phyloP scores from a whole-genome alignment of 2,888 invertebrate species.

The Diarsia mendica region DNA sequence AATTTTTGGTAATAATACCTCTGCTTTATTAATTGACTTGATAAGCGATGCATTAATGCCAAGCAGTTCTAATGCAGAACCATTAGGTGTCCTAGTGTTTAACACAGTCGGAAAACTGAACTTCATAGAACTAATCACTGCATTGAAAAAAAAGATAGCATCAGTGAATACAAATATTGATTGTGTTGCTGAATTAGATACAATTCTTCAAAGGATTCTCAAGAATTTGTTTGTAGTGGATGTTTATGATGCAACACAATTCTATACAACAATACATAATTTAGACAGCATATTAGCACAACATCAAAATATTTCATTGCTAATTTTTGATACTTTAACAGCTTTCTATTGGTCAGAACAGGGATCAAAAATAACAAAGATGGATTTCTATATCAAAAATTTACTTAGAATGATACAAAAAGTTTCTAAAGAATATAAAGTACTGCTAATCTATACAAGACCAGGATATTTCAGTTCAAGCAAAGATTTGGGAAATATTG shows the following conservation, averaged over 20 bases:
- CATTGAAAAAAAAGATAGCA: conserved; percentile 64
- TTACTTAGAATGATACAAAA: conserved; percentile 82
- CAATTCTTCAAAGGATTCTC: conserved; percentile 67
- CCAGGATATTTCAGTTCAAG: conserved; percentile 87
- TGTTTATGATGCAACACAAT: conserved; percentile 83
- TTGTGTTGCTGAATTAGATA: conserved; percentile 17
- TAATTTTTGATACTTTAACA: conserved; percentile 85
- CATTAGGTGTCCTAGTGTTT: conserved; percentile 80
- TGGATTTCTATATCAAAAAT: conserved; percentile 88
- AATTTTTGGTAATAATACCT: conserved; percentile 74
- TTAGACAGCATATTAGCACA: conserved; percentile 82
- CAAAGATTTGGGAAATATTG: conserved; percentile 76
- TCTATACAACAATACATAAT: conserved; percentile 83
- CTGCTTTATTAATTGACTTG: conserved; percentile 78
- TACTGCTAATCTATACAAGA: conserved; percentile 88
- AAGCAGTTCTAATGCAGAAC: conserved; percentile 70
- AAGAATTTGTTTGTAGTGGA: conserved; percentile 78
- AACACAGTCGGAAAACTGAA: conserved; percentile 85
- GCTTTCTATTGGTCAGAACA: conserved; percentile 90
- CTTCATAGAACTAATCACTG: conserved; percentile 69
- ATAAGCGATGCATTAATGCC: conserved; percentile 80
- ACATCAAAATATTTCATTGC: conserved; percentile 80
- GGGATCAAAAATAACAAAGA: conserved; percentile 83
- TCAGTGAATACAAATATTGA: background rate
- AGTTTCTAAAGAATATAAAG: conserved; percentile 86